Percentiles rank a stretch among this genome's conserved stretches.
Conservation (phyloP, 2,888 invertebrate species). For the Palloptera scutellata region DNA sequence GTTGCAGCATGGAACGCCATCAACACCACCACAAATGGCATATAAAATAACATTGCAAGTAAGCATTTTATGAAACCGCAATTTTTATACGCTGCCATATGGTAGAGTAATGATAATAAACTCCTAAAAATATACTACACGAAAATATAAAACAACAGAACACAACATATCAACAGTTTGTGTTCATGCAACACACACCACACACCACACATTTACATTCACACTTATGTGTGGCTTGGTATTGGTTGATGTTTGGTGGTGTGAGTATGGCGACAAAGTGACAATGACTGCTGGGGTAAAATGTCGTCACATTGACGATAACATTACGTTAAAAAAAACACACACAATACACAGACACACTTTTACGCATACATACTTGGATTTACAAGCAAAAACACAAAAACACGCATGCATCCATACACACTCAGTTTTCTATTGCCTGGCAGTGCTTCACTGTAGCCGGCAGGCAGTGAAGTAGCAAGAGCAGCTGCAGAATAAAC, state of each 20-base stretch:
- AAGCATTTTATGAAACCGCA: conserved; percentile 31
- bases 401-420: too few species aligned
- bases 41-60: not conserved
- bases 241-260: not conserved
- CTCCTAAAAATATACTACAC: conserved; percentile 53
- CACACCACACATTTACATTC: too few species aligned
- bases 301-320: conserved; percentile 9
- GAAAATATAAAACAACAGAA: conserved; percentile 1
- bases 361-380: not conserved
- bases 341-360: too few species aligned
- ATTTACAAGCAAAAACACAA: too few species aligned
- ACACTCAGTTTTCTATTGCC: too few species aligned
- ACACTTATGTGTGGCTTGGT: conserved; percentile 8
- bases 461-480: too few species aligned
- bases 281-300: conserved; percentile 8
- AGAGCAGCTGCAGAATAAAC: too few species aligned
- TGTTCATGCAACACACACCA: too few species aligned
- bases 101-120: conserved; percentile 57
- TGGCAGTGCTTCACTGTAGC: too few species aligned
- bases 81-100: conserved; percentile 50
- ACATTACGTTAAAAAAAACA: not conserved
- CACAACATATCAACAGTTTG: conserved; percentile 31
- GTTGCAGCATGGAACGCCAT: conserved; percentile 5
- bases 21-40: conserved; percentile 9
- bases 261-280: conserved; percentile 2